phyloP scores from a whole-genome alignment of 2,113 vertebrate species.

The Percopsis transmontana region DNA sequence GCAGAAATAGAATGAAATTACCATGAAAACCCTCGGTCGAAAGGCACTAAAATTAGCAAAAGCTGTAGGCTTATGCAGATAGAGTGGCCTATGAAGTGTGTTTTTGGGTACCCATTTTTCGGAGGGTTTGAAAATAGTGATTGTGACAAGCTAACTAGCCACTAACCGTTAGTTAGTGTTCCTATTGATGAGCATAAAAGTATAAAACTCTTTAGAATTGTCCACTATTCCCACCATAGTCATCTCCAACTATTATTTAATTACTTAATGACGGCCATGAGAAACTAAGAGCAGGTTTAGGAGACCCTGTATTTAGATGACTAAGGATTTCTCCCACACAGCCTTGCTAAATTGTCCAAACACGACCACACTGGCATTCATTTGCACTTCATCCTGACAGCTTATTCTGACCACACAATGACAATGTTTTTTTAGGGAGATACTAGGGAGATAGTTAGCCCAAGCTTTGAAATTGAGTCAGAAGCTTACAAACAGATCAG shows the following conservation, averaged over 20 bases:
- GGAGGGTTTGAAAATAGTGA: too few species aligned
- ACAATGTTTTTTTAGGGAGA: slow-evolving; percentile 66
- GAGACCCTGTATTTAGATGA: slow-evolving; percentile 66
- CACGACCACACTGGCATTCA: slow-evolving; percentile 75
- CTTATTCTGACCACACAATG: slow-evolving; percentile 76
- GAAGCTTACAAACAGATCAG: slow-evolving; percentile 61
- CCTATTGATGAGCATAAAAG: not conserved
- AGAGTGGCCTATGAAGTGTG: too few species aligned
- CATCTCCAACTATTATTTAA: slow-evolving; percentile 34
- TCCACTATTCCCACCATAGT: slow-evolving; percentile 29
- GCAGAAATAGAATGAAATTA: too few species aligned
- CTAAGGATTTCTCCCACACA: slow-evolving; percentile 65
- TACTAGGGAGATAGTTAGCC: slow-evolving; percentile 53
- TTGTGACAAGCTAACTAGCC: too few species aligned
- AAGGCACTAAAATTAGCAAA: too few species aligned
- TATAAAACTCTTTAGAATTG: slow-evolving; percentile 2
- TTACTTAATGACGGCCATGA: slow-evolving; percentile 52
- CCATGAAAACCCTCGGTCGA: too few species aligned
- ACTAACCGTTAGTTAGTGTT: too few species aligned
- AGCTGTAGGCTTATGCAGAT: too few species aligned
- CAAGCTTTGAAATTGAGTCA: slow-evolving; percentile 70
- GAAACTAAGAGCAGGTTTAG: slow-evolving; percentile 55
- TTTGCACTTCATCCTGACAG: slow-evolving; percentile 64
- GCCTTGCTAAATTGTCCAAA: slow-evolving; percentile 75
- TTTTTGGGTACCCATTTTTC: too few species aligned